Evolutionary conservation across 1,140 invertebrate species (phyloP), one percentile per base, ranked within the genome.

Genomic region (Hestina assimilis): DNA sequence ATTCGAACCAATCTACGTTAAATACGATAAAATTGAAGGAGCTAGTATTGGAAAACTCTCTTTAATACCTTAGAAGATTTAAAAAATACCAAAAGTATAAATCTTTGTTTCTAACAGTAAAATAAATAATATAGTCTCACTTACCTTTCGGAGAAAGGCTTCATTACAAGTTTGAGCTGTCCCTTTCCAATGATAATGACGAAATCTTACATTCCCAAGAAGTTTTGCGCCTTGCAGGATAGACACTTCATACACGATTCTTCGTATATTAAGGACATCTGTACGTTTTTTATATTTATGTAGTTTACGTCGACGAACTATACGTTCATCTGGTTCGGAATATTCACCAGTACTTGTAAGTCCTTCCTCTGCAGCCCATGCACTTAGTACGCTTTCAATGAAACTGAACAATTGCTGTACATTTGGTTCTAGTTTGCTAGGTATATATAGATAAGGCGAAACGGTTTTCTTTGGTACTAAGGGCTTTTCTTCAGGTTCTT

Each of bases 401-500:
- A 94, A 94, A 74, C 92, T 93, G 78, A 94, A 94, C 51, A 94
- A 89, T 79, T 94, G 92, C 75, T 94, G 92, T n/a, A 94, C 93
- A 76, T 94, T 94, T n/a, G 92, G 91, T 69, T 93, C 91, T 84
- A 90, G 73, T 64, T 90, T 89, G 63, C 89, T 89, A 57, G 89
- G 85, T 64, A 89, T 89, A 57, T 80, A 89, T 21, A 89, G 76
- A 71, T 89, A 89, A 50, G 89, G 89, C 33, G 84, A 87, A 14
- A 84, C 75, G 35, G 79, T 81, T 69, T 89, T 87, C 41, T 83
- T 79, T 9, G 87, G 85, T 17, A 82, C 71, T 21, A 87, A 53
- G 8, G 73, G 68, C 41, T 79, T 83, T 40, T 87, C 81, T 12
- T 79, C 75, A 6, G 75, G 80, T 45, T 83, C 85, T 3, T 78